phyloP scores from a whole-genome alignment of 2,113 vertebrate genomes.

The Delphinus delphis region DNA sequence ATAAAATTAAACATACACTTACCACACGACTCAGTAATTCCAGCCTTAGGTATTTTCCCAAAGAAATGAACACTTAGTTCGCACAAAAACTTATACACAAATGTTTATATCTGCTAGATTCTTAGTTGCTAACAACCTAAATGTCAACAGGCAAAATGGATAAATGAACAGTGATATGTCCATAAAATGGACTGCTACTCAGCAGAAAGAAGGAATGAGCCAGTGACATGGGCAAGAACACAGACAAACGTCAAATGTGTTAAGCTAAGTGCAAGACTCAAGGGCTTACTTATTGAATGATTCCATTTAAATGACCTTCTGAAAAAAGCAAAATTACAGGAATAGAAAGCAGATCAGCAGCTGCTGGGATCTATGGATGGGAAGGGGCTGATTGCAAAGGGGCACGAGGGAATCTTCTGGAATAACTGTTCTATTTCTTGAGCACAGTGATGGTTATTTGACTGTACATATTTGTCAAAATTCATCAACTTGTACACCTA shows the following conservation, averaged over 20 bases:
- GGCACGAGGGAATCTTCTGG: not conserved
- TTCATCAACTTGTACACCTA: not conserved
- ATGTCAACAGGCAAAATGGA: not conserved
- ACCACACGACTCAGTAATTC: not conserved
- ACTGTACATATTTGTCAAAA: not conserved
- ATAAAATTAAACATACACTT: not conserved
- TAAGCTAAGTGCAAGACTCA: not conserved
- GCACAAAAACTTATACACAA: not conserved
- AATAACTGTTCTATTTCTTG: not conserved
- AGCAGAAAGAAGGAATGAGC: not conserved
- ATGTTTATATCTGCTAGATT: not conserved
- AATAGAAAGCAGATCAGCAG: not conserved
- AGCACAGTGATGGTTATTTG: not conserved
- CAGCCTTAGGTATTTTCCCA: not conserved
- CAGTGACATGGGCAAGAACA: accelerated
- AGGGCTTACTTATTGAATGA: not conserved
- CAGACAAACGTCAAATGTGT: not conserved
- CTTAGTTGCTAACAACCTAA: not conserved
- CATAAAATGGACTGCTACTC: not conserved
- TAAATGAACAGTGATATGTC: not conserved
- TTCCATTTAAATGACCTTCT: not conserved
- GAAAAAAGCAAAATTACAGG: not conserved
- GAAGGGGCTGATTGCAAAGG: not conserved
- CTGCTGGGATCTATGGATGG: not conserved
- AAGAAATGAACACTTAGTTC: not conserved